Evolutionary conservation across 2,797 vertebrate genomes (phyloP).

Genomic region (Pteropus rufus): DNA sequence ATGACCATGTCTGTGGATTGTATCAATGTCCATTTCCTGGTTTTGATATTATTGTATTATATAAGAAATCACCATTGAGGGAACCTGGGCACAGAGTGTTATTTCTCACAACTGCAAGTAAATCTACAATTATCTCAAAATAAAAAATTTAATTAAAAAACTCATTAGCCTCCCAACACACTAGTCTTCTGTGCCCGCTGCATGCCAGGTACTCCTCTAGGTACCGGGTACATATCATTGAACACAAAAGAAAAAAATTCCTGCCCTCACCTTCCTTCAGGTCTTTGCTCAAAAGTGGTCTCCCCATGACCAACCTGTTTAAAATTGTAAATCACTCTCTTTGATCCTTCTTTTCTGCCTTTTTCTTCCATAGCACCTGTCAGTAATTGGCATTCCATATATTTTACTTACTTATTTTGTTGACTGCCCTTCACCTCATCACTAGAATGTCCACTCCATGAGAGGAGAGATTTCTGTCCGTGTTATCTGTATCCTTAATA

Average conservation of each 20-base stretch:
- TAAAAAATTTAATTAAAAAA: conserved; percentile 15
- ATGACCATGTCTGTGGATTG: neutral
- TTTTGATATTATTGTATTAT: neutral
- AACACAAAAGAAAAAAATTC: neutral
- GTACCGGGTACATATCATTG: neutral
- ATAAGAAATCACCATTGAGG: neutral
- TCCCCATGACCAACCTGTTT: neutral
- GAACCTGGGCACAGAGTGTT: neutral
- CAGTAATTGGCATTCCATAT: accelerated
- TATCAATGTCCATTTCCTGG: neutral
- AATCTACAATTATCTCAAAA: neutral
- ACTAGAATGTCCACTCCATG: neutral
- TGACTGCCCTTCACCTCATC: neutral
- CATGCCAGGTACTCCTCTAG: neutral
- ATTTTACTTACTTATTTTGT: neutral
- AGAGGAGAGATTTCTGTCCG: neutral
- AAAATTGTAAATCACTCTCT: neutral
- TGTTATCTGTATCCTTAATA: neutral
- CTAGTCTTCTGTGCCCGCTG: neutral
- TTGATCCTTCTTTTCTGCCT: neutral
- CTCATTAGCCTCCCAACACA: neutral
- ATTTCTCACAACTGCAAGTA: neutral
- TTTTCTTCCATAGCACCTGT: neutral
- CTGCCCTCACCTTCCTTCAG: neutral
- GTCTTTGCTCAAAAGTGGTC: neutral